phyloP scores from a whole-genome alignment of 2,797 vertebrate species.

The Halcyon badia region DNA sequence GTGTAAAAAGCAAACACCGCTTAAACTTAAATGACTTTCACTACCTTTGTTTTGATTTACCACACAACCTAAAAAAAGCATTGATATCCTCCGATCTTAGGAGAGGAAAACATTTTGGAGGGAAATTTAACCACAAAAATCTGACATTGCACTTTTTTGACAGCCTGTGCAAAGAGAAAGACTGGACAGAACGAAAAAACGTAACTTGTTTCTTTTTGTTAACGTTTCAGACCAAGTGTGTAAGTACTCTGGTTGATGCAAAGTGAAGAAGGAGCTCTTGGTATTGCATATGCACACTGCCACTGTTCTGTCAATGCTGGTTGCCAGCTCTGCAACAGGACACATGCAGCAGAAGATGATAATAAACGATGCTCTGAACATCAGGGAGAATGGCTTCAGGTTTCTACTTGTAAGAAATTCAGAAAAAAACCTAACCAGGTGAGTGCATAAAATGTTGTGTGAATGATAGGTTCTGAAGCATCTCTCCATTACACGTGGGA shows the following conservation, averaged over 20 bases:
- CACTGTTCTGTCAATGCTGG: not conserved
- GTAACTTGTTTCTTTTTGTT: not conserved
- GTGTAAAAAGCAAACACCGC: slow-evolving; percentile 54
- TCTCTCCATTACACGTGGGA: not conserved
- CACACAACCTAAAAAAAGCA: not conserved
- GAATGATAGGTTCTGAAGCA: not conserved
- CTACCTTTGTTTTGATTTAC: not conserved
- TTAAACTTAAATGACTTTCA: slow-evolving; percentile 37
- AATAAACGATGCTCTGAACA: not conserved
- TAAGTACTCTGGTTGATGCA: not conserved
- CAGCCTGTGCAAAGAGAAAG: not conserved
- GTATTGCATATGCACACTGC: no score
- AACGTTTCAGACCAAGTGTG: not conserved
- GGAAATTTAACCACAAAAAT: not conserved
- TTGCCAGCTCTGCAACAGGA: not conserved
- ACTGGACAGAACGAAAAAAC: not conserved
- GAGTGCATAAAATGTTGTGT: not conserved
- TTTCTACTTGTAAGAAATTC: not conserved
- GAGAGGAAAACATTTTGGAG: not conserved
- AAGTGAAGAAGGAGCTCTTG: not conserved
- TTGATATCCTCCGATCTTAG: not conserved
- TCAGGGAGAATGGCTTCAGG: not conserved
- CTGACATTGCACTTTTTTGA: not conserved
- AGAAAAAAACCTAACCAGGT: not conserved
- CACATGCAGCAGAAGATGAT: not conserved